These are phyloP conservation scores for Pseudolaguvia tuberculata DNA, from an alignment of 2,113 vertebrate genomes.

Conservation along the genomic window DNA sequence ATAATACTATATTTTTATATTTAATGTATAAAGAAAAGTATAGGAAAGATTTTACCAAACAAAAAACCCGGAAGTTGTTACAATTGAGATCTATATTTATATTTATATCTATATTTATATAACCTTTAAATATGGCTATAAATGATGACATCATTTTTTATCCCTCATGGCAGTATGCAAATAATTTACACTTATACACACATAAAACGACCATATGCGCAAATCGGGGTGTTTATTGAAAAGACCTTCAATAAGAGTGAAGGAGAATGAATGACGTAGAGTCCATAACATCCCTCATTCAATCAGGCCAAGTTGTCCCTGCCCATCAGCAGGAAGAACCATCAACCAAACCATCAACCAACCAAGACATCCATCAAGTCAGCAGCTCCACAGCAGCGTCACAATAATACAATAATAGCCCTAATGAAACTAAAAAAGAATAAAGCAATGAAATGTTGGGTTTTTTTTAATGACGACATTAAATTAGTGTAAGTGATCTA, in stretches of 20 bases:
- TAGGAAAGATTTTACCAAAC: no score
- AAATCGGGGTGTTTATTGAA: background rate
- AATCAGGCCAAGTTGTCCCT: slow-evolving; percentile 61
- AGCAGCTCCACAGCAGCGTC: slow-evolving; percentile 65
- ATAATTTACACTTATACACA: background rate
- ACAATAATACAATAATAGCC: slow-evolving; percentile 45
- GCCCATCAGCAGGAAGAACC: slow-evolving; percentile 43
- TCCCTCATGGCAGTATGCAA: background rate
- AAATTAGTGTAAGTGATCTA: slow-evolving; percentile 80
- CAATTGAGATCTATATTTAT: no score
- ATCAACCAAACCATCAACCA: slow-evolving; percentile 21
- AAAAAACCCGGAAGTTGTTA: no score
- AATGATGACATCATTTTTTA: background rate
- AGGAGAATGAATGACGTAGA: background rate
- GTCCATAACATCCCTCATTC: slow-evolving; percentile 71
- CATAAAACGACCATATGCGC: background rate
- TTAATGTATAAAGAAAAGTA: no score
- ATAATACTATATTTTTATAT: no score
- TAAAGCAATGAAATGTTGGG: slow-evolving; percentile 46
- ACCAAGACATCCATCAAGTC: slow-evolving; percentile 82
- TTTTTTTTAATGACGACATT: slow-evolving; percentile 72
- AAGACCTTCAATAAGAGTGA: background rate
- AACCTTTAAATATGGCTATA: no score
- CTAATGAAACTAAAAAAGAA: slow-evolving; percentile 52
- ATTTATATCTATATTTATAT: no score